Evolutionary conservation across 2,888 invertebrate species (phyloP), one percentile per base, ranked within the genome.

Genomic region (Hanleya hanleyi): DNA sequence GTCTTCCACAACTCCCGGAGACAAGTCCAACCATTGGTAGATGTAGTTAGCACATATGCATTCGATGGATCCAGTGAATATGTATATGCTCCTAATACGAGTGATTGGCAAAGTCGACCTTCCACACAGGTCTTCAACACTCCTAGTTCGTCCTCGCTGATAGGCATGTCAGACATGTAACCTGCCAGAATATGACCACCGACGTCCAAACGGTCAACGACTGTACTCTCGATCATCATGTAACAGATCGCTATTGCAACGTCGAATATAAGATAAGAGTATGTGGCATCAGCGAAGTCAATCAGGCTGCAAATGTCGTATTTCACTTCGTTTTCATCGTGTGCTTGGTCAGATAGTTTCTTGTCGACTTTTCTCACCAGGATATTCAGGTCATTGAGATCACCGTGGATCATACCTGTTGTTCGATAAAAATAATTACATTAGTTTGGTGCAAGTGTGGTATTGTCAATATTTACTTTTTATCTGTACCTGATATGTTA

Each of bases 341-440:
- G 49, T 91, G 91, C 81, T 80, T 18, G 87, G 84, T 64, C 29
- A 29, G 49, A 26, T n/a, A n/a, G n/a, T n/a, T n/a, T n/a, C n/a
- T n/a, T n/a, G n/a, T n/a, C n/a, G n/a, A n/a, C 22, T 22, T 38
- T 26, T 35, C 32, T 61, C 0, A 95, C 93, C 6, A 97, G 87
- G 5, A 97, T 93, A 90, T 98, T 98, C 89, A 95, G 95, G 86
- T 97, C 97, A 88, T 97, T 97, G 73, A 96, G 93, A 88, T 98
- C 98, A 0, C 97, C 97, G 87, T 98, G 97, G 76, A 97, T 95
- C 5, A 95, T 76, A 85, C 92, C 92, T 92, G 78, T n/a, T n/a
- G n/a, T n/a, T n/a, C n/a, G n/a, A n/a, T n/a, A n/a, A n/a, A n/a
- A n/a, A n/a, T n/a, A n/a, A n/a, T n/a, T n/a, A n/a, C n/a, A n/a